Percentiles rank a stretch among this genome's conserved stretches.
Evolutionary conservation across 2,797 vertebrate genomes (phyloP).

Genomic region (Lithobates sylvaticus): DNA sequence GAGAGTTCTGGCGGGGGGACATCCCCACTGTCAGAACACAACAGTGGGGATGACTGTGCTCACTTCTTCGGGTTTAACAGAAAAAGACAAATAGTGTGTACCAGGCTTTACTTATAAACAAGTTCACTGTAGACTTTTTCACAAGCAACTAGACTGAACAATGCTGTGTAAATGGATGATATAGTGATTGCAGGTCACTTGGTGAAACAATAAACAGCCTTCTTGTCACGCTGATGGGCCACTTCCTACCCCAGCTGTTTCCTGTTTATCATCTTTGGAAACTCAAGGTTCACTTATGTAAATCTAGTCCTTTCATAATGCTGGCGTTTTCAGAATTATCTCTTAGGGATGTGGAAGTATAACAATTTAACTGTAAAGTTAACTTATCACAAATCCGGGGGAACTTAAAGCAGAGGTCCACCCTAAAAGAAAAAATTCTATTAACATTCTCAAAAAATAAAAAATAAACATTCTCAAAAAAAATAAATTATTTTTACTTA

Average conservation of each 20-base stretch:
- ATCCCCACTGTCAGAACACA: no score
- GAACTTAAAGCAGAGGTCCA: no score
- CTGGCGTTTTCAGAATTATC: neutral
- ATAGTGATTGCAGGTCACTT: neutral
- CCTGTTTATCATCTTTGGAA: slow-evolving; percentile 32
- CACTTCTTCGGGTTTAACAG: no score
- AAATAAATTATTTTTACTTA: no score
- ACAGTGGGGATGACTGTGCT: no score
- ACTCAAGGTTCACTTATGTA: slow-evolving; percentile 7
- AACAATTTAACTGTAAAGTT: no score
- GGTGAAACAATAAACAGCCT: neutral
- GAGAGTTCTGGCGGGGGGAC: no score
- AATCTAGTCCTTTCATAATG: neutral
- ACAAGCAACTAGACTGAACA: neutral
- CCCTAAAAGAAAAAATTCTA: no score
- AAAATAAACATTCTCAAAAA: no score
- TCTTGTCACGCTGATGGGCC: slow-evolving; percentile 8
- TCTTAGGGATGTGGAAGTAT: neutral
- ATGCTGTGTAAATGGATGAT: neutral
- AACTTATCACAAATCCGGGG: no score
- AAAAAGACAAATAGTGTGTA: no score
- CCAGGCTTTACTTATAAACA: neutral
- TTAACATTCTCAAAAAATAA: no score
- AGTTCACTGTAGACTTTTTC: neutral
- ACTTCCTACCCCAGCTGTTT: slow-evolving; percentile 45